Conservation (phyloP, 2,888 invertebrate species). For the Drosophila buzzatii region DNA sequence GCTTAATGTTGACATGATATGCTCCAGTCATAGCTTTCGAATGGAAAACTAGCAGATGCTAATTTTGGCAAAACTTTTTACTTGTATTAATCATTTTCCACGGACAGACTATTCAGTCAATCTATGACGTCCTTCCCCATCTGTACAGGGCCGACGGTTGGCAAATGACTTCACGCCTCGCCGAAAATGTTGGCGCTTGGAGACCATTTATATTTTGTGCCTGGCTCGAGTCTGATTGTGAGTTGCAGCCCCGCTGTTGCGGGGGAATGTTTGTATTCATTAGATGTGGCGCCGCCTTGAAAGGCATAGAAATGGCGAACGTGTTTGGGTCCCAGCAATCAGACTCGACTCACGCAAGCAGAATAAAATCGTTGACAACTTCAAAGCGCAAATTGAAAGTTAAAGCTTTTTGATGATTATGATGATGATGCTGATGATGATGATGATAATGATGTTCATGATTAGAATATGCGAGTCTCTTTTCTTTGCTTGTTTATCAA, state of each 20-base stretch:
- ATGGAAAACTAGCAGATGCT: conserved; percentile 5
- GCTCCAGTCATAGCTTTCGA: not conserved
- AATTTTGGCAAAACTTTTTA: conserved; percentile 9
- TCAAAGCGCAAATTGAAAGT: conserved; percentile 64
- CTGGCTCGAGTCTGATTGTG: conserved; percentile 39
- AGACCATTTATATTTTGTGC: conserved; percentile 57
- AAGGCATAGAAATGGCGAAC: conserved; percentile 4
- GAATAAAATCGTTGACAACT: conserved; percentile 45
- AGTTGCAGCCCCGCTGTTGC: conserved; percentile 20
- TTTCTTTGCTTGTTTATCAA: not conserved
- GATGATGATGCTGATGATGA: conserved; percentile 14
- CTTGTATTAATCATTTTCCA: conserved; percentile 25
- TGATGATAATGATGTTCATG: conserved; percentile 4
- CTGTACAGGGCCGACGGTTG: not conserved
- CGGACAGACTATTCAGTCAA: conserved; percentile 17
- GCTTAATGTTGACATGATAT: conserved; percentile 1
- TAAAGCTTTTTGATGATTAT: conserved; percentile 17
- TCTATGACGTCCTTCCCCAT: not conserved
- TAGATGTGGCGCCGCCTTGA: conserved; percentile 33
- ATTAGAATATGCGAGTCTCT: not conserved
- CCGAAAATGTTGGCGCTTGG: conserved; percentile 55
- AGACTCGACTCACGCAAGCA: conserved; percentile 19
- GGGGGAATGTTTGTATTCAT: conserved; percentile 54
- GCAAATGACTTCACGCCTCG: conserved; percentile 60
- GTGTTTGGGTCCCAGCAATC: conserved; percentile 29